These are phyloP conservation scores for Eidolon dupreanum DNA, from an alignment of 2,797 vertebrate genomes.

Conservation along the genomic window DNA sequence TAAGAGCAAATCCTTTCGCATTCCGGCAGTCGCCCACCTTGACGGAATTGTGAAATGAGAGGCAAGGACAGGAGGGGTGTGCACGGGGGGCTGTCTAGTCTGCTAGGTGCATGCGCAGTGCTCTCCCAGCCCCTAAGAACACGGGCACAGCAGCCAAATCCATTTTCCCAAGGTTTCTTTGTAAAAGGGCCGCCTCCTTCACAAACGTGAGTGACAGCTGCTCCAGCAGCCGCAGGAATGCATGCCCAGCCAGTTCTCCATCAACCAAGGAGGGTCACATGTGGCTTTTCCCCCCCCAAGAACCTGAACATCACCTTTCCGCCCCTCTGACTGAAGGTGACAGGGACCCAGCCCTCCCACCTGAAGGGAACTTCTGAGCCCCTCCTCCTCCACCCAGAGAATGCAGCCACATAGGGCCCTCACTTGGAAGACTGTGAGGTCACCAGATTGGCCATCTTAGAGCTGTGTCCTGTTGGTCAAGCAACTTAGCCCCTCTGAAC, in stretches of 20 bases:
- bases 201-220: fast-evolving
- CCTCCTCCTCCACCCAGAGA: not conserved
- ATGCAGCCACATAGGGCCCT: not conserved
- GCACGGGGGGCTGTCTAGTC: not conserved
- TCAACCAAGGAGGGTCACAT: not conserved
- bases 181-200: not conserved
- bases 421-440: not conserved
- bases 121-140: not conserved
- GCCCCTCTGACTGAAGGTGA: not conserved
- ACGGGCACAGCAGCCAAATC: fast-evolving
- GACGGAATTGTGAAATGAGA: not conserved
- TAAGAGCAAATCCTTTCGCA: constrained; percentile 34
- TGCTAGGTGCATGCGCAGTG: fast-evolving
- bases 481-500: not conserved
- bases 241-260: not conserved
- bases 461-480: not conserved
- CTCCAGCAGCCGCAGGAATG: fast-evolving
- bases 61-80: not conserved
- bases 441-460: not conserved
- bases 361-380: not conserved
- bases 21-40: fast-evolving
- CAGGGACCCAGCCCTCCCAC: not conserved
- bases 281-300: not conserved
- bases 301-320: not conserved
- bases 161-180: not conserved